Evolutionary conservation across 1,140 invertebrate species (phyloP), one percentile per base, ranked within the genome.

Genomic region (Bicyclus anynana): DNA sequence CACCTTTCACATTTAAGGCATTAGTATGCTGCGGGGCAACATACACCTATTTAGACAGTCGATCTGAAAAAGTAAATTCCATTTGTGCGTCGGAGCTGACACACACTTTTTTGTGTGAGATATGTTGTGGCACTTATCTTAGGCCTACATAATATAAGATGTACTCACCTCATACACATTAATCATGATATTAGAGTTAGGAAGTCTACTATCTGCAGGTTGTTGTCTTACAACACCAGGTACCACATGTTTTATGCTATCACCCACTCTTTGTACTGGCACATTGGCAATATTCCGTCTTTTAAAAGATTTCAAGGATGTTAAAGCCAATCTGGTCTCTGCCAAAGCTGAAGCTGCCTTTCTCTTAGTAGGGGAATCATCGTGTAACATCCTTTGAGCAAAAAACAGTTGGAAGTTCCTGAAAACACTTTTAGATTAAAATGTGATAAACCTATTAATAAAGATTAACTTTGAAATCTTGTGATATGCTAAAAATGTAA

Each of bases 281-380:
- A 82, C 89, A 68, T 75, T 80, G 2, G 89, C 82, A 46, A 87
- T 89, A 53, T 90, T 90, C 17, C 87, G 67, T 65, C 91, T 84
- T 68, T 92, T 93, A 64, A 93, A 92, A 2, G 91, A 89, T 64
- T 90, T 87, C 37, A 95, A 77, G 6, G 93, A 94, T 58, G 93
- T 94, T 57, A 95, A 87, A 13, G 94, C 94, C 65, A 93, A 91
- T 56, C 94, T 89, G 62, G 93, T 93, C 72, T 94, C 93, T 1
- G 91, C 83, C 52, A 93, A 84, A 33, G 89, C 90, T 62, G 82
- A 78, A 69, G 83, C 90, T 59, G 68, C 86, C 69, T 80, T 90
- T 80, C 80, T 87, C 84, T 77, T 93, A 73, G 65, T 93, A 80
- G 63, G 87, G 62, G 81, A 91, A 74, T 80, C 93, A 88, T 82